Evolutionary conservation across 2,888 invertebrate genomes (phyloP).

Genomic region (Drosophila ochracea): DNA sequence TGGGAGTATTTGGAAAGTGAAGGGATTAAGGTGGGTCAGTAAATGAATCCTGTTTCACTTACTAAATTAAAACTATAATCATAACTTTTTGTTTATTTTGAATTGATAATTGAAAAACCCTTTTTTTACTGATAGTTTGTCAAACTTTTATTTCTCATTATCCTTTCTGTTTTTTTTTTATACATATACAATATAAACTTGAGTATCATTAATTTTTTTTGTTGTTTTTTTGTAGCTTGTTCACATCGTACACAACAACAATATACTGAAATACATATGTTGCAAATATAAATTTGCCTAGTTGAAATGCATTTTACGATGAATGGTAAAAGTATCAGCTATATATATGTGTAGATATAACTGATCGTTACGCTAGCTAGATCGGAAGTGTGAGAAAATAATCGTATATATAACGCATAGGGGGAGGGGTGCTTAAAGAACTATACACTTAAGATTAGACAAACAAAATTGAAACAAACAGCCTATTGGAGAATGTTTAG

Average conservation of each 20-base stretch:
- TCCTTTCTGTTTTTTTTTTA: constrained; percentile 52
- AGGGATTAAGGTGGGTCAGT: neutral
- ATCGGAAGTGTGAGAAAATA: constrained; percentile 33
- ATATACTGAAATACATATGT: constrained; percentile 49
- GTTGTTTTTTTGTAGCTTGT: constrained; percentile 33
- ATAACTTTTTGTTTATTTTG: neutral
- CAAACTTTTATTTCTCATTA: constrained; percentile 65
- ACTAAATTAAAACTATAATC: neutral
- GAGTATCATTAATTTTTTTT: constrained; percentile 63
- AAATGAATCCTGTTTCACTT: neutral
- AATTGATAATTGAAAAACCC: neutral
- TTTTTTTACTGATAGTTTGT: constrained; percentile 39
- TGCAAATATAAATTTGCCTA: constrained; percentile 56
- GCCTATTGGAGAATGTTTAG: constrained; percentile 75
- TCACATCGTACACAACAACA: constrained; percentile 58
- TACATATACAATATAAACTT: constrained; percentile 61
- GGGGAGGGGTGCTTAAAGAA: constrained; percentile 66
- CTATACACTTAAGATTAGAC: constrained; percentile 68
- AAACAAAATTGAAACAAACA: constrained; percentile 82
- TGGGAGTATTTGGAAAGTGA: constrained; percentile 8
- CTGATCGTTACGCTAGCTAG: constrained; percentile 44
- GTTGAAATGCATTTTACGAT: constrained; percentile 68
- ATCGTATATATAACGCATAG: constrained; percentile 73
- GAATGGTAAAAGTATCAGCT: constrained; percentile 25
- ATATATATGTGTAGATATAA: constrained; percentile 30